Evolutionary conservation across 1,140 invertebrate species (phyloP).

Genomic region (Whitmania pigra): DNA sequence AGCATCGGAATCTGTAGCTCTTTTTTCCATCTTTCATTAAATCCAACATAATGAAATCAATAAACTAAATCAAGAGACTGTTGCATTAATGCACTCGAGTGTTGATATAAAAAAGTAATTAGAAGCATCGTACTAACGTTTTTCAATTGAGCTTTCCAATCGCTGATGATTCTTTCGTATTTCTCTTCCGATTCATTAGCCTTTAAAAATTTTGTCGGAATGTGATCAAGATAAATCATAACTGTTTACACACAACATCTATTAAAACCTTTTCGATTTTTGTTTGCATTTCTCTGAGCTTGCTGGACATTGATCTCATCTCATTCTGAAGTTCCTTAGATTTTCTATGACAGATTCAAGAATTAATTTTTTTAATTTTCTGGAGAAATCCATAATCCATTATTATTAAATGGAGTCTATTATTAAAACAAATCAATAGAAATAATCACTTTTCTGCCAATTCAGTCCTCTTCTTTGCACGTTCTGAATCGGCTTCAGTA

Average conservation of each 20-base stretch:
- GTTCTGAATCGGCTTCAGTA: conserved; percentile 1
- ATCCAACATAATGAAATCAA: no score
- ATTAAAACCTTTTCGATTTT: conserved; percentile 15
- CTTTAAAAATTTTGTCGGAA: neutral
- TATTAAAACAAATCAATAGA: neutral
- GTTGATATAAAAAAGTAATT: no score
- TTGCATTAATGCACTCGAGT: no score
- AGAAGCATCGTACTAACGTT: neutral
- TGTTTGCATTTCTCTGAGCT: conserved; percentile 12
- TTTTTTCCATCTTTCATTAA: no score
- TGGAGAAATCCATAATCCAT: no score
- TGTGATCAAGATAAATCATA: neutral
- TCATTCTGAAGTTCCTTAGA: conserved; percentile 15
- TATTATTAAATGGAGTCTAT: no score
- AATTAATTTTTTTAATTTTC: neutral
- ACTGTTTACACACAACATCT: no score
- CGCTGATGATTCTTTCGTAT: conserved; percentile 5
- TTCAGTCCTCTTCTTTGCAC: neutral
- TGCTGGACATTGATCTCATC: conserved; percentile 13
- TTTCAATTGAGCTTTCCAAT: neutral
- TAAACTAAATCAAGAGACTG: no score
- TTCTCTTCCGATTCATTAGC: conserved; percentile 10
- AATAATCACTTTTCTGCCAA: conserved; percentile 4
- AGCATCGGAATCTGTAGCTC: no score
- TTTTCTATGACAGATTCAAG: conserved; percentile 1